Evolutionary conservation across 2,113 vertebrate genomes (phyloP), one percentile per base, ranked within the genome.

Genomic region (Ellobius talpinus): DNA sequence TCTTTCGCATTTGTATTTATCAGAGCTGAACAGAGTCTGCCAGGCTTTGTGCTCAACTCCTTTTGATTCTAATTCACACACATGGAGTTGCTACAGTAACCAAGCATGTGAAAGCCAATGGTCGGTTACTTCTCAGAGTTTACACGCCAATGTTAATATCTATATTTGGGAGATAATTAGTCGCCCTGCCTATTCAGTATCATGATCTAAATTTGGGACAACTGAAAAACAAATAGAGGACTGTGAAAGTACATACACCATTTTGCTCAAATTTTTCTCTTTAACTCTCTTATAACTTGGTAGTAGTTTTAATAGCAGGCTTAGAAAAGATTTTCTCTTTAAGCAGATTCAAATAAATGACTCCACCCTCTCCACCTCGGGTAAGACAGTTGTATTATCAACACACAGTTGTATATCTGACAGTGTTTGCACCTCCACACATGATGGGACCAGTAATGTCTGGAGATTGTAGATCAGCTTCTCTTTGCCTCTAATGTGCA

Each of bases 271-370:
- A 86, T 98, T 98, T 65, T 96, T 81, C 63, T 74, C 63, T 52
- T 52, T 90, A 98, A 91, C 42, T 97, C 97, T 92, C 93, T 92
- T 91, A 96, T 97, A 97, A 74, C 96, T 98, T 84, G 1, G 50
- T 88, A 86, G 96, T 96, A 91, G 97, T 97, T 97, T 47, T 97
- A 98, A 98, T 95, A 89, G 52, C n/a, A 96, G 87, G 88, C 95
- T 97, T 98, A 96, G 95, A 45, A 97, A 97, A 96, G 90, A 95
- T 96, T 98, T 98, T 98, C 79, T 95, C 42, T 98, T 97, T 97
- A 73, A 94, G 66, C 81, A 82, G 31, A 93, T 81, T 85, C 33
- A 84, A 97, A 84, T 88, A 90, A 86, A 93, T 91, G 31, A 96
- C 96, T 19, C 19, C 3, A 97, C 97, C 98, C 96, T 7, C 82